Base-by-base conservation (phyloP, 2,797 vertebrate species). In the Crotalus adamanteus region DNA sequence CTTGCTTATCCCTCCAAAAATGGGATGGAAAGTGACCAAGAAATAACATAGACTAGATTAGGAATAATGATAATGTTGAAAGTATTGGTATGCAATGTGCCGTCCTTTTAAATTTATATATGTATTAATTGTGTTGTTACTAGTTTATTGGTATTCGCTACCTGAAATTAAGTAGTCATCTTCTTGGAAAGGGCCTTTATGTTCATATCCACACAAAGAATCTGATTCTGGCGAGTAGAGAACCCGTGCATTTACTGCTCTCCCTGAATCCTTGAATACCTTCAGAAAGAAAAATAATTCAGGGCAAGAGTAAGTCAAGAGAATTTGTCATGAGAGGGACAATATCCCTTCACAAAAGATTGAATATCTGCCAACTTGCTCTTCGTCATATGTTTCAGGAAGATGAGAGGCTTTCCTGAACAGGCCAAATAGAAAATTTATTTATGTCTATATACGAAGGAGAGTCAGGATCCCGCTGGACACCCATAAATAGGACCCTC, bases 361-460 rank as follows among this genome's bases (percentile, higher is more conserved):
- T 69, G 65, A 31, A 31, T 69, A 18, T 7, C 14, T 73, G n/a
- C 6, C 14, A 1, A 16, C 14, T 31, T 31, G 5, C 14, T 31
- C 2, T 73, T 73, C n/a, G 0, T 18, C 14, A 37, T 18, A 73
- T 31, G 1, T 31, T 18, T 73, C n/a, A 37, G 65, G n/a, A 31
- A 18, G n/a, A 31, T 16, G 65, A 37, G n/a, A 0, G 5, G 28
- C 65, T 37, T 73, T 37, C 65, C 65, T 6, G 2, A n/a, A 16
- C 18, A 14, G 14, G 5, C 0, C 3, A 1, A 31, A 73, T 18
- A 31, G 0, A 18, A 73, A 18, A 73, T 0, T 31, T 31, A 31
- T 31, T 31, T 31, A 31, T 31, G 31, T 31, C 31, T 31, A 31
- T 31, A 31, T 31, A 6, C 0, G 0, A 63, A 0, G n/a, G 5